Base-by-base conservation (phyloP, 2,797 vertebrate species). In the Centropyge bicolor region DNA sequence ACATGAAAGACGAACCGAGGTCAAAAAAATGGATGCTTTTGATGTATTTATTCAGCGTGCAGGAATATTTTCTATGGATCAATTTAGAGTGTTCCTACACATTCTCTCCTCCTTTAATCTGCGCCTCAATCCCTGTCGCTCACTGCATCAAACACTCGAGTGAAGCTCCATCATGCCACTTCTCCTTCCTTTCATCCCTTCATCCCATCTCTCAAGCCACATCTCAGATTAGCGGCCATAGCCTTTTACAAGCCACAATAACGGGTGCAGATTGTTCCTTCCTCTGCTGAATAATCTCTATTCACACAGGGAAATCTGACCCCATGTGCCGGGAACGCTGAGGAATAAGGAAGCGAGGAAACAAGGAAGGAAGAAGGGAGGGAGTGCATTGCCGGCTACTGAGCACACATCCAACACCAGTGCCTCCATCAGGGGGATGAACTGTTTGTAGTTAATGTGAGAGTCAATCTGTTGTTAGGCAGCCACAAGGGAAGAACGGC, bases 251-350 rank as follows among this genome's bases (percentile, higher is more conserved):
- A 59, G 41, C 71, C 71, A 74, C 75, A 60, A 76, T 52, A 66
- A 61, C 73, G 76, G 67, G 16, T n/a, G 4, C 48, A 65, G 68
- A 90, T 65, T 83, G 81, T 80, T 77, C 73, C 76, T 80, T 87
- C 38, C 79, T 79, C 48, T 36, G 74, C 51, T 60, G 40, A 90
- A 86, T 89, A 81, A 91, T 90, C 86, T 83, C 76, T 48, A 84
- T 81, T 81, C 83, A 81, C 49, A 74, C 35, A 68, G 85, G 72
- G 74, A 90, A 84, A 89, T 75, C 41, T 40, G 74, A 68, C 7
- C 65, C 70, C 65, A 63, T 48, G 52, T 78, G 77, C 61, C 78
- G 74, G 83, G 73, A 83, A 72, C 27, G 70, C 63, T 54, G 27
- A 31, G 27, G 27, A 31, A 31, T 31, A 31, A 31, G 27, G 27